Percentiles rank a stretch among this genome's conserved stretches.
Evolutionary conservation across 2,113 vertebrate genomes (phyloP).

Genomic region (Pipra filicauda): DNA sequence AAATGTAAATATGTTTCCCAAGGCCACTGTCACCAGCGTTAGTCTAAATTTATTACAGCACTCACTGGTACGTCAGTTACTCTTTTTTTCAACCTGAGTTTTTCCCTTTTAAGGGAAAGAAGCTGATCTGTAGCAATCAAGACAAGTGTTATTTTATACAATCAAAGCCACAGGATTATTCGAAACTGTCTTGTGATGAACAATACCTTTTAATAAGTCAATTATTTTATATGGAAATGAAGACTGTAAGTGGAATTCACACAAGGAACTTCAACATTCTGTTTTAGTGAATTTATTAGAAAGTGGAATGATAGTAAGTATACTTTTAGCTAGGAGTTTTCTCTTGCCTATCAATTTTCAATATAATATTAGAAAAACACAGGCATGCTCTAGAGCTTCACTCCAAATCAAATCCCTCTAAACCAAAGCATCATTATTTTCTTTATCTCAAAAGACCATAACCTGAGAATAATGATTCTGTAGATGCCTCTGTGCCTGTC

Average conservation of each 20-base stretch:
- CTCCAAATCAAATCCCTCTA: not conserved
- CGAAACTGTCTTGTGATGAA: not conserved
- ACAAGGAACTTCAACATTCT: constrained; percentile 28
- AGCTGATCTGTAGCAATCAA: not conserved
- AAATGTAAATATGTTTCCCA: not conserved
- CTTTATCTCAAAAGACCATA: not conserved
- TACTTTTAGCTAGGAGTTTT: constrained; percentile 25
- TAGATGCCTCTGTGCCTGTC: not conserved
- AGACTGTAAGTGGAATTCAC: not conserved
- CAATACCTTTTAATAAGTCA: not conserved
- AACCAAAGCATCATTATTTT: constrained; percentile 20
- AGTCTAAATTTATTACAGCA: not conserved
- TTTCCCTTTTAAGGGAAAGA: not conserved
- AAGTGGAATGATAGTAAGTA: not conserved
- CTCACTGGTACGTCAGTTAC: not conserved
- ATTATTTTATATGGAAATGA: not conserved
- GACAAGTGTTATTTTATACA: not conserved
- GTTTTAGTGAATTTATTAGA: constrained; percentile 8
- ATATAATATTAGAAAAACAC: not conserved
- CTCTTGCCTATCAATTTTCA: not conserved
- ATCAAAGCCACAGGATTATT: not conserved
- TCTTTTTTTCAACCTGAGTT: not conserved
- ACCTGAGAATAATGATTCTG: not conserved
- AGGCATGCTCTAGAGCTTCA: not conserved
- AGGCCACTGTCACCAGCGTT: not conserved